Evolutionary conservation across 23 tunicate genomes (phyloP), one percentile per base, ranked within the genome.

Genomic region (Ascidia mentula): DNA sequence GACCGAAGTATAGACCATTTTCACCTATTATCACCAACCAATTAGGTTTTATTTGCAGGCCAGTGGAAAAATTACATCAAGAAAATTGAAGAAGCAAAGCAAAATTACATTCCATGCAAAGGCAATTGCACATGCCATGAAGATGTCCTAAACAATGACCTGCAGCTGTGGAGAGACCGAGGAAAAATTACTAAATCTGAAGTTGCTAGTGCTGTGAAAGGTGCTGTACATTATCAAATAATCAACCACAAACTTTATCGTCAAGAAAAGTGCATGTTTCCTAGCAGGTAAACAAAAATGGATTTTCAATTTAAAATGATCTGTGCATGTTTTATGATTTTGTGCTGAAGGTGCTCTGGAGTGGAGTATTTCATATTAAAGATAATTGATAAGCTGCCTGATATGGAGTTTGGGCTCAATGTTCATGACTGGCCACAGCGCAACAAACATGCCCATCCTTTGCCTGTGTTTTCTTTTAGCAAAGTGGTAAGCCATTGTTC

Each of bases 341-440:
- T 17, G 18, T 45, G 17, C 17, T 17, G 17, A 31, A 88, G 98
- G 70, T 93, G 98, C 40, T 84, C 89, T 22, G 98, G 98, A 1
- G 89, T 93, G 26, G 98, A 93, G 75, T 93, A 93, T 84, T 93
- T 93, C 40, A 93, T 93, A 17, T n/a, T 84, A 32, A 75, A 88
- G 72, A 73, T 93, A 0, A 59, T 93, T 13, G 72, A 88, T 46
- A 89, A 93, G 45, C 73, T 93, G 20, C 98, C 98, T 18, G 83
- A 93, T 59, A 93, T 88, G 98, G 98, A 93, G 34, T 38, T 93
- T 46, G 89, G 38, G 0, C 72, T 93, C 24, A 93, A 93, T 72
- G 93, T 88, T 36, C 92, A 85, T 36, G 98, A 93, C 46, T 93
- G 98, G 98, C 98, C 98, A 22, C 82, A 84, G 74, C 72, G 86